Evolutionary conservation across 2,888 invertebrate genomes (phyloP), one percentile per base, ranked within the genome.

Genomic region (Phortica magna): DNA sequence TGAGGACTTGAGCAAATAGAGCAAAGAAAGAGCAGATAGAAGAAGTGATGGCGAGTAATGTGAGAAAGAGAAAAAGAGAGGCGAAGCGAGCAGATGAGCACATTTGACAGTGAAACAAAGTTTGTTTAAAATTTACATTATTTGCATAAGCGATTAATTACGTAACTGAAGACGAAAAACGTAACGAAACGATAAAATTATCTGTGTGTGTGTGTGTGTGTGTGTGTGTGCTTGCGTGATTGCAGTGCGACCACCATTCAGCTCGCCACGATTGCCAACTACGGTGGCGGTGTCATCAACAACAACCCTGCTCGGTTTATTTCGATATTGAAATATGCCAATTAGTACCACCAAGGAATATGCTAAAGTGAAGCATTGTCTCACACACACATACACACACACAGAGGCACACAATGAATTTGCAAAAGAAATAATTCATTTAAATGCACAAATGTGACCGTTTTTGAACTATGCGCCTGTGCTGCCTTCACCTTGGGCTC

Each of bases 71-170:
- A 48, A 7, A 48, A 5, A 12, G 48, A 48, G 48, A 9, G 9
- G 6, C 1, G 5, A 2, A 6, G 48, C 2, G 14, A 39, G 6
- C 70, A 42, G 70, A 22, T 79, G 76, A 42, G 73, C 79, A 76
- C 81, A 76, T 77, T 82, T 85, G 81, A 14, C 48, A 31, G 31
- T 14, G 48, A 48, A 9, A 48, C 14, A 48, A 48, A 3, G 48
- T 48, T 48, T 48, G 48, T 59, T 65, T 14, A 48, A 76, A 76
- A 74, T 78, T 76, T 73, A 74, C 77, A 72, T 77, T 88, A 83
- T 89, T 89, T 88, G 84, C 85, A 76, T 76, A 87, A 88, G 73
- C 81, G 88, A 83, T 88, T 89, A 88, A 88, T 87, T 84, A 83
- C 83, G 82, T 81, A 78, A 78, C 75, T 76, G 76, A 79, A 78